A percentile compares a stretch with the other conserved stretches of the same genome.
Evolutionary conservation across 2,797 vertebrate genomes (phyloP).

Genomic region (Oreortyx pictus): DNA sequence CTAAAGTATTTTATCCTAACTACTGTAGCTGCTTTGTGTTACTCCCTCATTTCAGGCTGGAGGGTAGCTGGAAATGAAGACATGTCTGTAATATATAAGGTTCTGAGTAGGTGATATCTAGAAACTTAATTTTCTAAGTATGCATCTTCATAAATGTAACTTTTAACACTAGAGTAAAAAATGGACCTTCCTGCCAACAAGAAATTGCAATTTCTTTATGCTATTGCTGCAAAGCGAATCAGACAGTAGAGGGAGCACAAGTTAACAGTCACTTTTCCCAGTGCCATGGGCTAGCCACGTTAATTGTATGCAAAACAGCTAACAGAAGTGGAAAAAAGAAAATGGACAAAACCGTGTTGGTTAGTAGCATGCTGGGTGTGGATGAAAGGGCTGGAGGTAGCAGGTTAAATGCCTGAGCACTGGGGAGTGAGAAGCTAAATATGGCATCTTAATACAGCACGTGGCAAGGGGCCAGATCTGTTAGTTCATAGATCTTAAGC

Average conservation of each 20-base stretch:
- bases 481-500: slow-evolving; percentile 20
- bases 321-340: background rate
- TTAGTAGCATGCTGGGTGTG: background rate
- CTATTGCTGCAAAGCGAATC: slow-evolving; percentile 24
- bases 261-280: slow-evolving; percentile 7
- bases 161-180: background rate
- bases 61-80: background rate
- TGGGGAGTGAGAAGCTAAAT: slow-evolving; percentile 49
- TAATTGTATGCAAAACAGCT: background rate
- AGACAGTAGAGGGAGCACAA: slow-evolving; percentile 72
- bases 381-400: slow-evolving; percentile 39
- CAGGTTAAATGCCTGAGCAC: slow-evolving; percentile 28
- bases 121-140: background rate
- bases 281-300: background rate
- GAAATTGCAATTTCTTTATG: background rate
- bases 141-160: background rate
- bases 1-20: background rate
- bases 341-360: background rate
- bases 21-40: background rate
- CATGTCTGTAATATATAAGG: background rate
- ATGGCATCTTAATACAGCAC: slow-evolving; percentile 1
- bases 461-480: slow-evolving; percentile 38
- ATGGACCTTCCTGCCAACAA: background rate
- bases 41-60: background rate
- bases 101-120: background rate